phyloP scores from a whole-genome alignment of 2,888 invertebrate species.

The Iselma pallidipennis region DNA sequence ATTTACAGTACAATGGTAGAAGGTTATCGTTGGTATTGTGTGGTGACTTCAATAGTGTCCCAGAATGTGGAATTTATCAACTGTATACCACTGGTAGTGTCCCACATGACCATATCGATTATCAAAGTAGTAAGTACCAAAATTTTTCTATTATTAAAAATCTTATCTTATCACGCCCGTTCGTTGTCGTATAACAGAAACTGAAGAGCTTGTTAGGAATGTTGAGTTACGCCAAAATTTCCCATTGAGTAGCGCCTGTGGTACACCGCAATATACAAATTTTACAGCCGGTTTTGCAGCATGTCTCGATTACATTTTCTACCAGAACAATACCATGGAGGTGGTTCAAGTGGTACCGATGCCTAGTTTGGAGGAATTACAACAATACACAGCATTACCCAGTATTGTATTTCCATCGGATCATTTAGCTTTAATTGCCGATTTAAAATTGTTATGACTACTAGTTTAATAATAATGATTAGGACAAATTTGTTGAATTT shows the following conservation, averaged over 20 bases:
- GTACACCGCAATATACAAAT: constrained; percentile 84
- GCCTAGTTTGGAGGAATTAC: constrained; percentile 78
- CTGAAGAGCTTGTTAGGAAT: constrained; percentile 65
- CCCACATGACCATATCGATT: constrained; percentile 69
- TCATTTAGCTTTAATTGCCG: constrained; percentile 87
- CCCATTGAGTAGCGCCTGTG: constrained; percentile 77
- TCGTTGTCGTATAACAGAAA: constrained; percentile 58
- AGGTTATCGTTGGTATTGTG: constrained; percentile 76
- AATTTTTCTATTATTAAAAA: not conserved
- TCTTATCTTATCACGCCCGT: no score
- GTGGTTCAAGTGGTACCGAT: constrained; percentile 78
- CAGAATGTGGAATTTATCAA: constrained; percentile 81
- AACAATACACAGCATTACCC: constrained; percentile 77
- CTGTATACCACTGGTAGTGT: constrained; percentile 74
- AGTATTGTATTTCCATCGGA: constrained; percentile 92
- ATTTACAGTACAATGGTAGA: constrained; percentile 49
- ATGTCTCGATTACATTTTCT: constrained; percentile 92
- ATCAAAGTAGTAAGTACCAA: constrained; percentile 72
- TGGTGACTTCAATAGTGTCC: constrained; percentile 93
- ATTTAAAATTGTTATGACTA: constrained; percentile 63
- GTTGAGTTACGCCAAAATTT: constrained; percentile 69
- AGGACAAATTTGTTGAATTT: not conserved
- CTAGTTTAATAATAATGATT: not conserved
- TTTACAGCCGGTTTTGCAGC: constrained; percentile 82
- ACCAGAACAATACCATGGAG: constrained; percentile 66